Percentiles rank a stretch among this genome's conserved stretches.
Evolutionary conservation across 2,888 invertebrate genomes (phyloP).

Genomic region (Exephanes ischioxanthus): DNA sequence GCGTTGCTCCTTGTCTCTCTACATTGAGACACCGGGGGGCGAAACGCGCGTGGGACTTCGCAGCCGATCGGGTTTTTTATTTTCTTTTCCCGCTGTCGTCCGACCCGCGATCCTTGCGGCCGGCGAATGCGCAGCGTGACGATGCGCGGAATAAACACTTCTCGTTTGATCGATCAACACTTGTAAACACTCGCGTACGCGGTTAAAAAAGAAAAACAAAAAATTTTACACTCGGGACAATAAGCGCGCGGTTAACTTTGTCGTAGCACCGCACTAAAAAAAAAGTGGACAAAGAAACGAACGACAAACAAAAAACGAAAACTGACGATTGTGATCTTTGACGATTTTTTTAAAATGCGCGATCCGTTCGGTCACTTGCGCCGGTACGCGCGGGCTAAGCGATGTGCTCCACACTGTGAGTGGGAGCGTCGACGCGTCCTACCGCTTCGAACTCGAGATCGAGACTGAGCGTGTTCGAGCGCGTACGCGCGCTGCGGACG

Average conservation of each 20-base stretch:
- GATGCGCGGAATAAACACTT: slow-evolving; percentile 7
- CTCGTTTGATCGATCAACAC: slow-evolving; percentile 5
- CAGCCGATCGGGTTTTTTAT: slow-evolving; percentile 14
- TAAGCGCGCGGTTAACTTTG: slow-evolving; percentile 5
- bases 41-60: slow-evolving; percentile 42
- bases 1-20: slow-evolving; percentile 9
- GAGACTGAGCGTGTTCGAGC: slow-evolving; percentile 74
- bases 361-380: slow-evolving; percentile 1
- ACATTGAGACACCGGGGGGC: slow-evolving; percentile 32
- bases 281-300: background rate
- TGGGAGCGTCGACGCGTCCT: slow-evolving; percentile 68
- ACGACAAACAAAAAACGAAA: background rate
- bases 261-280: slow-evolving; percentile 15
- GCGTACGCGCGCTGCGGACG: slow-evolving; percentile 45
- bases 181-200: slow-evolving; percentile 2
- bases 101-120: slow-evolving; percentile 24
- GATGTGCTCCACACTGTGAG: background rate
- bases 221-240: background rate
- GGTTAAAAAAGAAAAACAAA: background rate
- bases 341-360: slow-evolving; percentile 10
- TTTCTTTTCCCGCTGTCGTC: background rate
- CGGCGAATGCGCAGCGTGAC: slow-evolving; percentile 18
- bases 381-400: slow-evolving; percentile 21
- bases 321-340: background rate
- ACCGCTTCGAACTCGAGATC: slow-evolving; percentile 77